phyloP scores from a whole-genome alignment of 1,140 invertebrate genomes.

The Cydia pomonella region DNA sequence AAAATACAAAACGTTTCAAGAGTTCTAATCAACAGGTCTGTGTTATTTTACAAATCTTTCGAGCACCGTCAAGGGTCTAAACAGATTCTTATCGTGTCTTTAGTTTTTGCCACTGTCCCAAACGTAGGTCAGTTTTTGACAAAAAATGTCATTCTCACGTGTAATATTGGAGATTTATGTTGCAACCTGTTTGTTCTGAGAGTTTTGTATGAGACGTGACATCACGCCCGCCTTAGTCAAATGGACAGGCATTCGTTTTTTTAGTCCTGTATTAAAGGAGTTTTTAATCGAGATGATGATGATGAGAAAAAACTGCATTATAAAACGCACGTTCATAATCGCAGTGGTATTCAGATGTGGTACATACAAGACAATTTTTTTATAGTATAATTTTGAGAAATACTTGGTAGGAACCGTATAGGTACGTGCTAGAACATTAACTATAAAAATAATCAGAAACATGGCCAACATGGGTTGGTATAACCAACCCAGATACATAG shows the following conservation, averaged over 20 bases:
- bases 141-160: slow-evolving; percentile 31
- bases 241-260: background rate
- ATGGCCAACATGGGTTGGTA: too few species aligned
- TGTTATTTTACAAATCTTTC: background rate
- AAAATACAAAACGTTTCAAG: background rate
- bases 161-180: slow-evolving; percentile 32
- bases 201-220: slow-evolving; percentile 13
- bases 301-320: background rate
- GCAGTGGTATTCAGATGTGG: background rate
- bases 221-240: background rate
- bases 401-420: too few species aligned
- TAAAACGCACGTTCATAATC: background rate
- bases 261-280: background rate
- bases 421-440: too few species aligned
- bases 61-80: slow-evolving; percentile 15
- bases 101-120: slow-evolving; percentile 26
- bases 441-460: too few species aligned
- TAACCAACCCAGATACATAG: too few species aligned
- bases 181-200: slow-evolving; percentile 16
- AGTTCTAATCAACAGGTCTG: background rate
- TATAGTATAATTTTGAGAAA: background rate
- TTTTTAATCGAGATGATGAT: background rate
- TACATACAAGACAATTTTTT: background rate
- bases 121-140: slow-evolving; percentile 29
- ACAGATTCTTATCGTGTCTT: slow-evolving; percentile 18